phyloP scores from a whole-genome alignment of 1,140 invertebrate genomes.

The Drosophila busckii region DNA sequence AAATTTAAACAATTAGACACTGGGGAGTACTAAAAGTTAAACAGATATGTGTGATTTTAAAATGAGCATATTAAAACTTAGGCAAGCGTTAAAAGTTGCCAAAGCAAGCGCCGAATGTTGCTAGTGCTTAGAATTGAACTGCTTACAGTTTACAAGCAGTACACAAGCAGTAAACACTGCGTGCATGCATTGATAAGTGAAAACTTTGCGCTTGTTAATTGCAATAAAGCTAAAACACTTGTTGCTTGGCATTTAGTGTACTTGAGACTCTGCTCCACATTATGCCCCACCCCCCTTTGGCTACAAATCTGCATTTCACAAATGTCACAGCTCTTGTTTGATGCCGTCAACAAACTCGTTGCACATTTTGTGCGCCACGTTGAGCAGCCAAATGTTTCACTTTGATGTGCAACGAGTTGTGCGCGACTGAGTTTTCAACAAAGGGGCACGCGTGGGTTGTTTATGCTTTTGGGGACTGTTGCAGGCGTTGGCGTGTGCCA shows the following conservation, averaged over 20 bases:
- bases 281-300: background rate
- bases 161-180: too few species aligned
- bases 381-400: conserved; percentile 29
- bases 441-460: conserved; percentile 27
- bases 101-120: too few species aligned
- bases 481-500: conserved; percentile 39
- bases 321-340: conserved; percentile 34
- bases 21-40: conserved; percentile 14
- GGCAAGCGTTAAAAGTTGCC: too few species aligned
- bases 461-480: conserved; percentile 14
- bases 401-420: conserved; percentile 67
- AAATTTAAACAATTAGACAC: conserved; percentile 60
- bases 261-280: background rate
- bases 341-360: conserved; percentile 10
- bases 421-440: conserved; percentile 11
- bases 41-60: background rate
- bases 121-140: too few species aligned
- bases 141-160: too few species aligned
- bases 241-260: too few species aligned
- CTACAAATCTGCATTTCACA: conserved; percentile 3
- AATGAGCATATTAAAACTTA: too few species aligned
- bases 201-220: too few species aligned
- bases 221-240: too few species aligned
- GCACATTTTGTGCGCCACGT: conserved; percentile 31
- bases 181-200: too few species aligned